These are phyloP conservation scores for Nasonia longicornis DNA, from an alignment of 1,140 invertebrate genomes.

Conservation along the genomic window DNA sequence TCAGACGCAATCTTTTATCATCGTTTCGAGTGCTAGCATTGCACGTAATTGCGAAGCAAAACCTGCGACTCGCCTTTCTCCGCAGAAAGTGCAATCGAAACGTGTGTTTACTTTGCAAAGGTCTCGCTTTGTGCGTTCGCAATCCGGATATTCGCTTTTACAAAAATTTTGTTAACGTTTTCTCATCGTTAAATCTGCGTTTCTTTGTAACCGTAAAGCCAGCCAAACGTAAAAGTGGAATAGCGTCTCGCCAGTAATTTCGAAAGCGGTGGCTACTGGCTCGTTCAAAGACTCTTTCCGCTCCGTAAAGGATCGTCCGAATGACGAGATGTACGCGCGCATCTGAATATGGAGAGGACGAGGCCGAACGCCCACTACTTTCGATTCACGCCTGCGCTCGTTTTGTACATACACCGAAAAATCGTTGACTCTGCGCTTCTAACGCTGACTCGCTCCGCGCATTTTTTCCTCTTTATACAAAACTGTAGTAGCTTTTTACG, in stretches of 20 bases:
- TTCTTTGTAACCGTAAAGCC: too few relatives aligned
- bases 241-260: background rate
- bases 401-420: slow-evolving; percentile 2
- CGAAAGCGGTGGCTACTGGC: background rate
- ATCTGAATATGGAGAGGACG: slow-evolving; percentile 24
- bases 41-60: background rate
- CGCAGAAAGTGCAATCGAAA: background rate
- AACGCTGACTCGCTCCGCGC: background rate
- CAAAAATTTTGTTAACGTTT: too few relatives aligned
- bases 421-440: background rate
- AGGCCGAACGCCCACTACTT: slow-evolving; percentile 9
- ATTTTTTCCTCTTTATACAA: background rate
- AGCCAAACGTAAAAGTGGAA: background rate
- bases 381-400: background rate
- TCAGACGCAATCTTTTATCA: slow-evolving; percentile 4
- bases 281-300: background rate
- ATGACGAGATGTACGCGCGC: background rate
- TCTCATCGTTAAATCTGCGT: too few relatives aligned
- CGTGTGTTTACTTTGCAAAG: background rate
- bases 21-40: background rate
- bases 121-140: background rate
- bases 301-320: background rate
- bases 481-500: too few relatives aligned
- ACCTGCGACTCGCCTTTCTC: background rate
- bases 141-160: too few relatives aligned